Evolutionary conservation across 23 tunicate species (phyloP), one percentile per base, ranked within the genome.

Genomic region (Styela plicata): DNA sequence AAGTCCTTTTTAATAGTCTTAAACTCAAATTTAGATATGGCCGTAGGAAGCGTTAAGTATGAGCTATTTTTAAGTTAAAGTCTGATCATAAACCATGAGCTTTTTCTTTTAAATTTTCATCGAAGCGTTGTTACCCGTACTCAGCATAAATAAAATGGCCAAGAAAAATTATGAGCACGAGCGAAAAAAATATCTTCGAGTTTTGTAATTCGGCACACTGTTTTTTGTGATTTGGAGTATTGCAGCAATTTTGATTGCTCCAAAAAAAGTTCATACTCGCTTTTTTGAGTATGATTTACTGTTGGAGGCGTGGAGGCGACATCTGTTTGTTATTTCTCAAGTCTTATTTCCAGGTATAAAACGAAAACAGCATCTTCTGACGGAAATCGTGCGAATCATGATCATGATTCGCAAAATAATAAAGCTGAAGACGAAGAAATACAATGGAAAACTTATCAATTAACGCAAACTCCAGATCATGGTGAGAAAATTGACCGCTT

Each of bases 361-460:
- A 44, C 7, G 57, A 44, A 13, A 13, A 5, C 57, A 7, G 57
- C 57, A 44, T 18, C 31, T 25, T 18, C 30, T 22, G 1, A 19
- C 24, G 71, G 71, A 67, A 29, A 27, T 25, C 18, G 22, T 67
- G 0, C 19, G 31, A 29, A 67, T 18, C n/a, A 22, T 67, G 2
- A 67, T 18, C n/a, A 22, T 67, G 2, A 27, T 18, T 27, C 30
- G 17, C 17, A 1, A 73, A 33, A 24, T 23, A 32, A 73, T 29
- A 61, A 80, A 3, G 85, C 69, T 3, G 65, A 68, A 2, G 79
- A 67, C 2, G 78, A 76, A 25, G 88, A 90, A 24, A 78, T 64
- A 31, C 85, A 90, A 36, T 90, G 96, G 96, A 90, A 69, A 69
- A 73, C 34, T 26, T 36, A 82, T 73, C 89, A 90, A 61, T 52